Base-by-base conservation (phyloP, 1,140 invertebrate genomes). In the Sitobion miscanthi region DNA sequence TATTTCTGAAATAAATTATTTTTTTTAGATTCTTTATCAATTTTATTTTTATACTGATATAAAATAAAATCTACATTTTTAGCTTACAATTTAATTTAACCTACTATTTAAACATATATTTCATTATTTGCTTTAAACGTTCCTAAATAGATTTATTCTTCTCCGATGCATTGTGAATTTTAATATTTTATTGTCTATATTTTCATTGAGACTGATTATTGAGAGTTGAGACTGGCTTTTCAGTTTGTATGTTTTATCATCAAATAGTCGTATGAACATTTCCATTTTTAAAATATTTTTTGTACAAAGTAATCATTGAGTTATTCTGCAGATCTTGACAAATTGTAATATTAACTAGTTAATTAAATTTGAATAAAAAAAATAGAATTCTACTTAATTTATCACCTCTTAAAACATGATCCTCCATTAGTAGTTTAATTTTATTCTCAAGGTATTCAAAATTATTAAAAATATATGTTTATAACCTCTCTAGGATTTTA, bases 191-290 rank as follows among this genome's bases (percentile, higher is more conserved):
- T 62, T 62, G 11, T 90, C 54, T 85, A 23, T 47, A 93, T 93
- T 93, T 93, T 93, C 23, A 57, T 86, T 93, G 35, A 93, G 91
- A 93, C 91, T 93, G 91, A 93, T 93, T 86, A 93, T 93, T 86
- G 91, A 93, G 91, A 93, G 91, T 93, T 93, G 91, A 93, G 91
- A 93, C 91, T 93, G 91, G 82, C 49, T 85, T 83, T 93, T 93
- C 91, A 93, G 82, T 93, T 93, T 85, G 47, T 93, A 52, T 83
- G 69, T 49, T 54, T 45, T 90, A 62, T 90, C 57, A 69, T 7
- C 52, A 47, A 69, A 45, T 69, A 69, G 23, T 35, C 14, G 21
- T 69, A 45, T 69, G 45, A 90, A 45, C 9, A 90, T 90, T 90
- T n/a, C 17, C 45, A 30, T 62, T 62, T 42, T 62, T 69, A 69